phyloP scores from a whole-genome alignment of 2,888 invertebrate species.

The Euphydryas editha region DNA sequence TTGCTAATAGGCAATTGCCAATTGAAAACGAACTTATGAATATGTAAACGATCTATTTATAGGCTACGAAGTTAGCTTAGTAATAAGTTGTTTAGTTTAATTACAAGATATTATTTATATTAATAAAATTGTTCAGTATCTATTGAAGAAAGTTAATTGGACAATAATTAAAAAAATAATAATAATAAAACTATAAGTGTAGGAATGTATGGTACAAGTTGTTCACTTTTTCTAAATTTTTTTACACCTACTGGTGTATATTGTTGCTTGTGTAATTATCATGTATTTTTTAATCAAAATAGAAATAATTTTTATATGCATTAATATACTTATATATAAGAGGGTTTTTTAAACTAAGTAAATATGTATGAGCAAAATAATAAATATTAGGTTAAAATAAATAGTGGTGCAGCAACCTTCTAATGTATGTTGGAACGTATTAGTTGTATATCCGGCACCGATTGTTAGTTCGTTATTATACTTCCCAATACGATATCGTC shows the following conservation, averaged over 20 bases:
- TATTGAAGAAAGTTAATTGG: background rate
- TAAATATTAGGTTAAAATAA: constrained; percentile 46
- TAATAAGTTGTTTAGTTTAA: constrained; percentile 21
- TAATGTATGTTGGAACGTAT: constrained; percentile 60
- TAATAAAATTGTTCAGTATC: no score
- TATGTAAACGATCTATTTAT: constrained; percentile 33
- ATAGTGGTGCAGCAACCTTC: constrained; percentile 60
- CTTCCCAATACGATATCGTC: constrained; percentile 22
- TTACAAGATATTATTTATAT: background rate
- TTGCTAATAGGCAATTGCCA: constrained; percentile 27
- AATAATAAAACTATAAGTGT: no score
- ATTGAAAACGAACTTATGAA: constrained; percentile 37
- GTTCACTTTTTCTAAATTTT: no score
- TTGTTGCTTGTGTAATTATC: background rate
- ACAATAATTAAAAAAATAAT: no score
- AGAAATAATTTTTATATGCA: background rate
- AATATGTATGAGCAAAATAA: constrained; percentile 29
- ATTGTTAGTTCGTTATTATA: constrained; percentile 40
- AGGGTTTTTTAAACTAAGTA: background rate
- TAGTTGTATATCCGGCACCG: constrained; percentile 69
- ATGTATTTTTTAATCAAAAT: background rate
- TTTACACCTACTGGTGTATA: no score
- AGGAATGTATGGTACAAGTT: no score
- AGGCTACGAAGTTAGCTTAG: constrained; percentile 21
- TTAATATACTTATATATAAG: background rate